Conservation (phyloP, 2,888 invertebrate genomes). For the Philereme vetulata region DNA sequence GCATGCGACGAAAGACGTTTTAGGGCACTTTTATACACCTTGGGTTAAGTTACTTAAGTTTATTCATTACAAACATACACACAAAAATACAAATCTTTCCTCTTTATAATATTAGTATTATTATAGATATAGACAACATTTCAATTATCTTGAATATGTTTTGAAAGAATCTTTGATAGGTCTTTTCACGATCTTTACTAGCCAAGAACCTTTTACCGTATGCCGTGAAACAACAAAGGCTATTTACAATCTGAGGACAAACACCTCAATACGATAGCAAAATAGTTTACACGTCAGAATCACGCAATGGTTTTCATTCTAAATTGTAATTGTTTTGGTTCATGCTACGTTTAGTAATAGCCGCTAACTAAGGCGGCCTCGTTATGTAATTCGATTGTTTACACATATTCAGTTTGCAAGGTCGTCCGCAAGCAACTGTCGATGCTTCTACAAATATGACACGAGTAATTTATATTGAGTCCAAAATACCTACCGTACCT, state of each 20-base stretch:
- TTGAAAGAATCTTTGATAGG: too few species aligned
- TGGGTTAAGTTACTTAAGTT: too few species aligned
- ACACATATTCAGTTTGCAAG: constrained; percentile 60
- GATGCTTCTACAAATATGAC: constrained; percentile 2
- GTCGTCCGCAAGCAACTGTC: constrained; percentile 38
- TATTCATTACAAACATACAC: too few species aligned
- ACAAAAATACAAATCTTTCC: too few species aligned
- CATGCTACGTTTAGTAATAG: constrained; percentile 59
- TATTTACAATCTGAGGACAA: constrained; percentile 23
- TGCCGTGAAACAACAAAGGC: constrained; percentile 15
- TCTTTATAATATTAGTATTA: too few species aligned
- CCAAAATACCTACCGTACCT: too few species aligned
- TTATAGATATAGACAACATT: too few species aligned
- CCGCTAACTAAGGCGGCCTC: constrained; percentile 58
- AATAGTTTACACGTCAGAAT: constrained; percentile 45
- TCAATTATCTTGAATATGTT: too few species aligned
- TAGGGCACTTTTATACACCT: too few species aligned
- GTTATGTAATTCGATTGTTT: constrained; percentile 66
- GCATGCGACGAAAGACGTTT: too few species aligned
- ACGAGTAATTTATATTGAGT: too few species aligned
- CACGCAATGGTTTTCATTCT: constrained; percentile 50
- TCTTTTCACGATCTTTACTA: neutral
- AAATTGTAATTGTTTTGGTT: constrained; percentile 57
- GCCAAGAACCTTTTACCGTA: neutral
- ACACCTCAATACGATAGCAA: constrained; percentile 27